phyloP scores from a whole-genome alignment of 2,888 invertebrate species.

The Andrena haemorrhoa region DNA sequence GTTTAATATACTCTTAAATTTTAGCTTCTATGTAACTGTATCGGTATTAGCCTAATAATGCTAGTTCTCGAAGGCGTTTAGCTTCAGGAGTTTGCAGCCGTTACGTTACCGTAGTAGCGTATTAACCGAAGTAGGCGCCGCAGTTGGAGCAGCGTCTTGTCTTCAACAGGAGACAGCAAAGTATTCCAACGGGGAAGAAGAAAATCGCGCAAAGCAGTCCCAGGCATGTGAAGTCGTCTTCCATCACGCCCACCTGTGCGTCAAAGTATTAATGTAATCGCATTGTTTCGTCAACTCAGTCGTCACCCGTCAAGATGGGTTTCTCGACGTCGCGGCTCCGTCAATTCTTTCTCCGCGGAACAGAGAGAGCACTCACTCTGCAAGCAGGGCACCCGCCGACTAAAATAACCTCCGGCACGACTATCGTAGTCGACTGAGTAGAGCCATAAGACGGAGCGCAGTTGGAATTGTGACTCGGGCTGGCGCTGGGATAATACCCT shows the following conservation, averaged over 20 bases:
- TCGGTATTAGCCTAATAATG: neutral
- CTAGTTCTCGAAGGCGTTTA: too few species aligned
- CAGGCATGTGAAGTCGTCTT: constrained; percentile 94
- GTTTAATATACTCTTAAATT: neutral
- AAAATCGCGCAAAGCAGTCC: constrained; percentile 94
- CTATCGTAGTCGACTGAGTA: constrained; percentile 86
- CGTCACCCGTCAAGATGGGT: too few species aligned
- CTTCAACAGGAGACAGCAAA: constrained; percentile 94
- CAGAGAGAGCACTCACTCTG: constrained; percentile 86
- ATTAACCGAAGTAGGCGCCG: constrained; percentile 91
- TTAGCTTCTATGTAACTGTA: neutral
- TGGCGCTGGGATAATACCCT: constrained; percentile 86
- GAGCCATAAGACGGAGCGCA: constrained; percentile 87
- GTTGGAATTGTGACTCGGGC: constrained; percentile 62
- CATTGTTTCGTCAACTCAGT: neutral
- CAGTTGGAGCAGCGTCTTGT: constrained; percentile 95
- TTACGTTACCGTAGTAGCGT: constrained; percentile 4
- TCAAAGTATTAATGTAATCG: constrained; percentile 3
- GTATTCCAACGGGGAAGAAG: constrained; percentile 94
- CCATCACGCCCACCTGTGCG: constrained; percentile 90
- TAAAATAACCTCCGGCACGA: constrained; percentile 92
- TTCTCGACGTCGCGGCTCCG: neutral
- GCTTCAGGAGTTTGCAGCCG: neutral
- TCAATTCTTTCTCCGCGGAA: neutral
- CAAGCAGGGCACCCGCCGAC: constrained; percentile 96